phyloP scores from a whole-genome alignment of 2,113 vertebrate genomes.

The Psilopsiagon aurifrons region DNA sequence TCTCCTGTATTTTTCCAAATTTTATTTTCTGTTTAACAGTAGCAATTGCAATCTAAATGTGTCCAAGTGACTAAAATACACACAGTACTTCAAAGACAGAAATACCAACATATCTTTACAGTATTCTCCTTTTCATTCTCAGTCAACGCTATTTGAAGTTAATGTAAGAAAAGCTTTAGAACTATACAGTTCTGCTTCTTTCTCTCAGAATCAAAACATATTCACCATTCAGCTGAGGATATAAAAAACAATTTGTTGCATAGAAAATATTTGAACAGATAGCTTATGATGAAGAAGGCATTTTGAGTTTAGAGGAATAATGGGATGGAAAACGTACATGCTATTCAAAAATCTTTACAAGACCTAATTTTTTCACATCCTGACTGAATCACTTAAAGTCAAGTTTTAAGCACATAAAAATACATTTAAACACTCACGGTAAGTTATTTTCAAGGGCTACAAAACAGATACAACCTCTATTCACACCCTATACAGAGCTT shows the following conservation, averaged over 20 bases:
- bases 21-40: background rate
- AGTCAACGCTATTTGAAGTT: background rate
- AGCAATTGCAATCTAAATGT: background rate
- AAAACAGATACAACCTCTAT: background rate
- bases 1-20: background rate
- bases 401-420: background rate
- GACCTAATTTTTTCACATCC: background rate
- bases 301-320: background rate
- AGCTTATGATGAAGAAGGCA: background rate
- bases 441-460: background rate
- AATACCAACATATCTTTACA: background rate
- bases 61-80: background rate
- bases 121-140: background rate
- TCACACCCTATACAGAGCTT: background rate
- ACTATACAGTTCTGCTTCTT: background rate
- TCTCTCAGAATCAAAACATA: background rate
- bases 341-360: background rate
- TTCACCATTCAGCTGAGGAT: background rate
- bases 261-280: background rate
- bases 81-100: background rate
- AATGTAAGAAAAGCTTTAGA: background rate
- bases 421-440: background rate
- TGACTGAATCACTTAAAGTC: background rate
- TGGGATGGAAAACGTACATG: background rate
- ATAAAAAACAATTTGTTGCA: accelerated